These are phyloP conservation scores for Oenanthe oenanthe DNA, from an alignment of 2,113 vertebrate species.

Conservation along the genomic window DNA sequence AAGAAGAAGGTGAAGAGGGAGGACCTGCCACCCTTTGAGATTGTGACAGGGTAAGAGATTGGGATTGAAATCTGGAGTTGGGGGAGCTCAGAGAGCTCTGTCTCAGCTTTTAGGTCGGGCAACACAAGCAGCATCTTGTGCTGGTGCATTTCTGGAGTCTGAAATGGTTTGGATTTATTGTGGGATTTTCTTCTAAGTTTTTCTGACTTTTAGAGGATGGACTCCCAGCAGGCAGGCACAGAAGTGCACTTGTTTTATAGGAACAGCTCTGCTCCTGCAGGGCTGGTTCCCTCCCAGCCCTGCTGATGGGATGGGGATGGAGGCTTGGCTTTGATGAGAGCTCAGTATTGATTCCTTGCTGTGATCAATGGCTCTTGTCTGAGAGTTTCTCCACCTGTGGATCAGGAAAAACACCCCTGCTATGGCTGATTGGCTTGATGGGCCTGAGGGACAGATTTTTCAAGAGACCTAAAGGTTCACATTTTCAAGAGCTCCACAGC, in stretches of 20 bases:
- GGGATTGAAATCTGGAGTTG: accelerated
- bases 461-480: not conserved
- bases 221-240: not conserved
- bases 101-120: not conserved
- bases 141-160: not conserved
- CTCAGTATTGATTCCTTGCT: not conserved
- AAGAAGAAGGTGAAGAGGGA: slow-evolving; percentile 75
- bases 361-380: slow-evolving; percentile 23
- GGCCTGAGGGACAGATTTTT: not conserved
- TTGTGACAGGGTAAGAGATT: slow-evolving; percentile 87
- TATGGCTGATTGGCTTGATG: not conserved
- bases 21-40: slow-evolving; percentile 91
- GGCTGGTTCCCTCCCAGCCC: not conserved
- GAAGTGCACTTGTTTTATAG: not conserved
- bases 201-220: not conserved
- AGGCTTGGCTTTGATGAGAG: not conserved
- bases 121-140: not conserved
- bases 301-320: not conserved
- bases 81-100: not conserved
- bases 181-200: not conserved
- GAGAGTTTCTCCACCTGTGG: not conserved
- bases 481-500: not conserved
- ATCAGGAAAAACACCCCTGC: slow-evolving; percentile 17
- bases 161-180: not conserved
- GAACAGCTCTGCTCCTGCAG: not conserved